These are phyloP conservation scores for Aplysia californica DNA, from an alignment of 1,140 invertebrate genomes.

Conservation along the genomic window DNA sequence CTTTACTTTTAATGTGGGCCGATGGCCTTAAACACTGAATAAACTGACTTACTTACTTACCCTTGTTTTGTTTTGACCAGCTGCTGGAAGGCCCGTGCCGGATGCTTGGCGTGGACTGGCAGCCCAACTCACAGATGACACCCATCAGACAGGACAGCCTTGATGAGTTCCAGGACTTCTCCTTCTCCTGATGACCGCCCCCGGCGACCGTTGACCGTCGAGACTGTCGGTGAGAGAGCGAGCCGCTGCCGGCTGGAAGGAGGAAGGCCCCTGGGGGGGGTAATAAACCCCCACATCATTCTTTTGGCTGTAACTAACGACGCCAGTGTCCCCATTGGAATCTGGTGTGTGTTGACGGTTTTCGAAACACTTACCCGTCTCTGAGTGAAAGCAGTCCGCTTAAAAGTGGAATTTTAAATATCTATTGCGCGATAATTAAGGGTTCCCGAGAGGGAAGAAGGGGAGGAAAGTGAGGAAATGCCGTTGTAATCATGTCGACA, in stretches of 20 bases:
- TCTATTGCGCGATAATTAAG: no score
- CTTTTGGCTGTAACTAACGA: not conserved
- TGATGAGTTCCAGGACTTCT: constrained; percentile 47
- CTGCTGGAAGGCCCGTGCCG: constrained; percentile 40
- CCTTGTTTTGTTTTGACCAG: constrained; percentile 30
- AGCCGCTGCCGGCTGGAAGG: not conserved
- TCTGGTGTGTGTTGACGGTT: not conserved
- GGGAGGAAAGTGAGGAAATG: no score
- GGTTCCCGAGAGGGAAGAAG: no score
- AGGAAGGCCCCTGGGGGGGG: not conserved
- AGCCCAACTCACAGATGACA: constrained; percentile 30
- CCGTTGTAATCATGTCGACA: no score
- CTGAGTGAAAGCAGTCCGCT: no score
- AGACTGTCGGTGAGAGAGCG: not conserved
- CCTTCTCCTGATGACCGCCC: constrained; percentile 13
- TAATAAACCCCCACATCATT: not conserved
- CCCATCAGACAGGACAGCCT: constrained; percentile 48
- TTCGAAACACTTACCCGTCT: no score
- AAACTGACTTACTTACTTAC: not conserved
- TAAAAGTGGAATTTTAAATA: no score
- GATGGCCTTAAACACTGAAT: no score
- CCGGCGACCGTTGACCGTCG: not conserved
- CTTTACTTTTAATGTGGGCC: no score
- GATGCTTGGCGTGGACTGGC: constrained; percentile 39
- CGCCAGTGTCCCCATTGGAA: not conserved